Conservation (phyloP, 1,140 invertebrate genomes). For the Telenomus remus region DNA sequence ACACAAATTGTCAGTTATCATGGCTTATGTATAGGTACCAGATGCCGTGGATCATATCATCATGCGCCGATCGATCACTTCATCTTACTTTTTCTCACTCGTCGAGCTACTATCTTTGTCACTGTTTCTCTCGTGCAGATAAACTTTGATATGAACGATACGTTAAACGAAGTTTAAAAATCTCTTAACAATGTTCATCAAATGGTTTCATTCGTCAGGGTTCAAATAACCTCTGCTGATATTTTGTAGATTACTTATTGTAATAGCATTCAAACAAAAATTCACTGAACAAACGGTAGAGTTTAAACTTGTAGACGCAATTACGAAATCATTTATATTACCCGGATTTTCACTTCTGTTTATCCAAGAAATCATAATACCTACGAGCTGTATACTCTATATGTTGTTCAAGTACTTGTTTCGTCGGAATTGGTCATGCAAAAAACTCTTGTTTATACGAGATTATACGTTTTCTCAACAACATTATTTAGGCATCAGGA, state of each 20-base stretch:
- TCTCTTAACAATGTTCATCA: no score
- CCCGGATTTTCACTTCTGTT: not conserved
- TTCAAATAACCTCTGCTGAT: no score
- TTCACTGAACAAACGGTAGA: no score
- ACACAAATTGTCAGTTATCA: constrained; percentile 57
- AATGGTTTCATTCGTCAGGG: no score
- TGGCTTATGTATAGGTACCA: constrained; percentile 35
- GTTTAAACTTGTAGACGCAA: no score
- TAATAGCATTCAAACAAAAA: no score
- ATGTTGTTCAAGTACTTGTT: not conserved
- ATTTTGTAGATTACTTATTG: no score
- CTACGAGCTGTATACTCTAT: no score
- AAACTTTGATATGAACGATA: constrained; percentile 4
- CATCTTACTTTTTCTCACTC: constrained; percentile 20
- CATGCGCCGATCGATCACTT: constrained; percentile 39
- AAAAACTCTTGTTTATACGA: constrained; percentile 24
- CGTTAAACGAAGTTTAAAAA: no score
- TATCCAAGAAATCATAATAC: no score
- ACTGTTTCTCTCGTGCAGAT: constrained; percentile 8
- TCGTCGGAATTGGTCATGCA: not conserved
- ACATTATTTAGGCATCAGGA: constrained; percentile 22
- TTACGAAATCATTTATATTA: no score
- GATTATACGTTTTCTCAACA: constrained; percentile 29
- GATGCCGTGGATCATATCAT: constrained; percentile 28
- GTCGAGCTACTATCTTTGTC: constrained; percentile 11